Percentiles rank a stretch among this genome's conserved stretches.
Evolutionary conservation across 2,113 vertebrate species (phyloP).

Genomic region (Morone saxatilis): DNA sequence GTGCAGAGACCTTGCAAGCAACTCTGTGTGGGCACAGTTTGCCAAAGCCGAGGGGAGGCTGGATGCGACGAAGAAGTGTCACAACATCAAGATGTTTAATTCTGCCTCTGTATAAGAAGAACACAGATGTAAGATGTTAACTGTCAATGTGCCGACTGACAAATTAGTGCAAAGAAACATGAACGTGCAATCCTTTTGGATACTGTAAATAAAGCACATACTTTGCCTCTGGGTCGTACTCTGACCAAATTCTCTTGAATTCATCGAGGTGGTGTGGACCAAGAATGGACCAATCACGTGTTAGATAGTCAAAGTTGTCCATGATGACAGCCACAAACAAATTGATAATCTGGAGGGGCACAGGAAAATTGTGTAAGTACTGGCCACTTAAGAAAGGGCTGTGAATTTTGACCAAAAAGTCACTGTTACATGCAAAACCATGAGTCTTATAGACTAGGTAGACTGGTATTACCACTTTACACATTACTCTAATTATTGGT

Average conservation of each 20-base stretch:
- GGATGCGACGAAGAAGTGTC: constrained; percentile 94
- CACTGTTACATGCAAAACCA: not conserved
- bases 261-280: constrained; percentile 98
- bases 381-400: not conserved
- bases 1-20: constrained; percentile 92
- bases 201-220: constrained; percentile 78
- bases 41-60: constrained; percentile 97
- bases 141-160: not conserved
- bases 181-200: not conserved
- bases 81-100: constrained; percentile 99
- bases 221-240: constrained; percentile 99
- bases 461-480: not conserved
- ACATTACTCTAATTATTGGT: not conserved
- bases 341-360: constrained; percentile 92
- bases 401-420: not conserved
- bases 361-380: constrained; percentile 3
- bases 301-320: constrained; percentile 99
- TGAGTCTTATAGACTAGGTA: not conserved
- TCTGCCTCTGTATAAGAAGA: constrained; percentile 87
- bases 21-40: constrained; percentile 98
- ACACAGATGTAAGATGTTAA: not conserved
- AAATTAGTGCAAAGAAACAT: not conserved
- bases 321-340: constrained; percentile 99
- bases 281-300: constrained; percentile 98
- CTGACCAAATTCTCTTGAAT: constrained; percentile 99